Percentiles rank a stretch among this genome's conserved stretches.
Conservation (phyloP, 2,113 vertebrate genomes). For the Paradoxurus hermaphroditus region DNA sequence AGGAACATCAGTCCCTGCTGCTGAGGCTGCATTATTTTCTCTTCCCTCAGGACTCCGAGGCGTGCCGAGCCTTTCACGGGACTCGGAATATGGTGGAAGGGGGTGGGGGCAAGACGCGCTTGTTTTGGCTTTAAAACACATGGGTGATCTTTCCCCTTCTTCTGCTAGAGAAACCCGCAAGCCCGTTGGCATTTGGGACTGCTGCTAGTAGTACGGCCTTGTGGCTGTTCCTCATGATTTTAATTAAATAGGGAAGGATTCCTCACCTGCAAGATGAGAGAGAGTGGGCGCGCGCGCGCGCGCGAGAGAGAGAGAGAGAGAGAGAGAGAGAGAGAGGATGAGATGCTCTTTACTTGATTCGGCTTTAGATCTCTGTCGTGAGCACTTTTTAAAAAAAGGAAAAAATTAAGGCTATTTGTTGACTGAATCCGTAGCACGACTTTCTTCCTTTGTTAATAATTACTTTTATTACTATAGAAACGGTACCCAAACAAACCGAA, state of each 20-base stretch:
- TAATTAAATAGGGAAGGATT: not conserved
- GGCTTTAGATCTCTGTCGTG: not conserved
- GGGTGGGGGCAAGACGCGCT: fast-evolving
- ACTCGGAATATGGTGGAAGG: fast-evolving
- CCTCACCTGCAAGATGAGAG: not conserved
- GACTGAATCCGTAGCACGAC: slow-evolving; percentile 56
- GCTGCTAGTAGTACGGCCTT: fast-evolving
- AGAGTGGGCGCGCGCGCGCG: no score
- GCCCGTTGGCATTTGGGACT: not conserved
- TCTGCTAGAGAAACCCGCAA: not conserved
- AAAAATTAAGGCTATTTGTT: slow-evolving; percentile 49
- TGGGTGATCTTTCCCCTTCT: not conserved
- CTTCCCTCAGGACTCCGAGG: fast-evolving
- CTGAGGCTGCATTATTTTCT: fast-evolving
- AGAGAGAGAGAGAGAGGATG: not conserved
- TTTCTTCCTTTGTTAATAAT: slow-evolving; percentile 77
- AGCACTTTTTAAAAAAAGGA: not conserved
- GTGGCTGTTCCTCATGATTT: not conserved
- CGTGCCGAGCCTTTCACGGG: fast-evolving
- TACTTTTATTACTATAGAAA: slow-evolving; percentile 79
- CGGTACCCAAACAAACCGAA: slow-evolving; percentile 68
- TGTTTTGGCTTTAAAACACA: not conserved
- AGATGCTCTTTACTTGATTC: not conserved
- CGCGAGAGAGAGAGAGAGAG: not conserved
- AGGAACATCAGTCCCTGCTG: fast-evolving